Evolutionary conservation across 2,113 vertebrate genomes (phyloP).

Genomic region (Lota lota): DNA sequence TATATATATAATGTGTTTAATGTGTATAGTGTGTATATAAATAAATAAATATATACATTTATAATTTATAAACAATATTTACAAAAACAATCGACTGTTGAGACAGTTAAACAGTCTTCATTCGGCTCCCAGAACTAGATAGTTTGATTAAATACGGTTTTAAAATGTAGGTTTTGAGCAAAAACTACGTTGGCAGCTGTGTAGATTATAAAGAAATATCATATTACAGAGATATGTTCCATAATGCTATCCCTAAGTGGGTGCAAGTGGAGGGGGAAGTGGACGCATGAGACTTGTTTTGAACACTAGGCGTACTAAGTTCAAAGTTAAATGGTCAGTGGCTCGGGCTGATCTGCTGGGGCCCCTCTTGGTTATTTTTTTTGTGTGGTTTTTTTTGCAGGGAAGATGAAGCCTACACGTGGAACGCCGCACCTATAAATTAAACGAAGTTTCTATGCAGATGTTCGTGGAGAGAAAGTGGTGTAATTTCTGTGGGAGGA

Average conservation of each 20-base stretch:
- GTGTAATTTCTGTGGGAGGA: background rate
- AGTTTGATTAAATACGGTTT: too few species aligned
- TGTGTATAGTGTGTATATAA: background rate
- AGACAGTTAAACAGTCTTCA: too few species aligned
- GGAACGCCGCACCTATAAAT: constrained; percentile 43
- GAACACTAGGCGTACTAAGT: background rate
- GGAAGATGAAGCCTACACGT: constrained; percentile 17
- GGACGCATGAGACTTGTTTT: too few species aligned
- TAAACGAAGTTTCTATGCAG: constrained; percentile 32
- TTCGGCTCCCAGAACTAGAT: too few species aligned
- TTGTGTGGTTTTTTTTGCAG: too few species aligned
- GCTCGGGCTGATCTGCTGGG: background rate
- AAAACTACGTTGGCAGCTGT: too few species aligned
- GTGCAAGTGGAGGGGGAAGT: too few species aligned
- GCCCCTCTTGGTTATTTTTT: background rate
- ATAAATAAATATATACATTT: constrained; percentile 1
- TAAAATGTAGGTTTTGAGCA: too few species aligned
- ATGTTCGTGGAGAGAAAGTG: constrained; percentile 26
- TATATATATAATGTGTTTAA: background rate
- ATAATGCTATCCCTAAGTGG: too few species aligned
- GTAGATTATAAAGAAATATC: too few species aligned
- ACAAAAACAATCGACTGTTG: background rate
- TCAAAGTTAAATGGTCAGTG: background rate
- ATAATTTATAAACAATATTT: background rate
- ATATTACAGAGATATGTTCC: too few species aligned